Evolutionary conservation across 2,888 invertebrate species (phyloP).

Genomic region (Erebia epiphron): DNA sequence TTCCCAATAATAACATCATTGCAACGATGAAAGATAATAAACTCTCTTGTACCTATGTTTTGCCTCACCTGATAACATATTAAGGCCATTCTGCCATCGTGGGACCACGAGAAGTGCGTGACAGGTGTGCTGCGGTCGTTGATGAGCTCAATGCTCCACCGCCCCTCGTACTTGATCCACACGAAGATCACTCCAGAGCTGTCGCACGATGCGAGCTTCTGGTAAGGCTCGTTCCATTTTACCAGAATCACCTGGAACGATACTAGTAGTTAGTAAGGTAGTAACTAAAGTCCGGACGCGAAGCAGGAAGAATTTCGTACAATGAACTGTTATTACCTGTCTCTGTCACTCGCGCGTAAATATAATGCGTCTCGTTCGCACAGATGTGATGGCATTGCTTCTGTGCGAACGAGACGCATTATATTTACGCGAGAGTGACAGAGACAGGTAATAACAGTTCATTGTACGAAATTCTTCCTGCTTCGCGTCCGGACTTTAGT

Average conservation of each 20-base stretch:
- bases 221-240: slow-evolving; percentile 99
- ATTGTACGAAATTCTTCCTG: too few species aligned
- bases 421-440: too few species aligned
- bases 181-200: slow-evolving; percentile 99
- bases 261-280: not conserved
- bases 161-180: slow-evolving; percentile 99
- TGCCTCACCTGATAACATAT: slow-evolving; percentile 94
- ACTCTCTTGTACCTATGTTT: not conserved
- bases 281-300: too few species aligned
- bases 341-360: too few species aligned
- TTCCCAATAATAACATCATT: too few species aligned
- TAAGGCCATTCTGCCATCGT: slow-evolving; percentile 98
- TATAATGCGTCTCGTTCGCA: too few species aligned
- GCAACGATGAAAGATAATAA: not conserved
- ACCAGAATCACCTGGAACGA: slow-evolving; percentile 92
- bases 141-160: slow-evolving; percentile 99
- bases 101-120: slow-evolving; percentile 99
- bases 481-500: too few species aligned
- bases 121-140: slow-evolving; percentile 98
- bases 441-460: too few species aligned
- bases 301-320: too few species aligned
- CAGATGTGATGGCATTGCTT: too few species aligned
- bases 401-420: too few species aligned
- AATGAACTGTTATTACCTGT: too few species aligned
- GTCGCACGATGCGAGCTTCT: slow-evolving; percentile 98